Evolutionary conservation across 1,140 invertebrate genomes (phyloP).

Genomic region (Tetramorium simillimum): DNA sequence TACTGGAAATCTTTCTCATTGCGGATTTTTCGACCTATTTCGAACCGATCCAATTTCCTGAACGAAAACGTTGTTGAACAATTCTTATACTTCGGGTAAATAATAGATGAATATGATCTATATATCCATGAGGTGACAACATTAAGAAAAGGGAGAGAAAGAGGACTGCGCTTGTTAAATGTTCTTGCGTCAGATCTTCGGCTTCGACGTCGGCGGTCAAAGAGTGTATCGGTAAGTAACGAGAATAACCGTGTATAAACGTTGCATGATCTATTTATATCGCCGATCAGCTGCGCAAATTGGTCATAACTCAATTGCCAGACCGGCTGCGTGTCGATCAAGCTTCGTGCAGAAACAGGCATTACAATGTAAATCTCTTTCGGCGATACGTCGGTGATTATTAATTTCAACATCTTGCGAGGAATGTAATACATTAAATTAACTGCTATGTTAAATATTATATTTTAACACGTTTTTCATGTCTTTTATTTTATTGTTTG

Average conservation of each 20-base stretch:
- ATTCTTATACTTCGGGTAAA: neutral
- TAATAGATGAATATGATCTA: neutral
- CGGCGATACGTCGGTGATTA: neutral
- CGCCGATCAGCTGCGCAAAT: constrained; percentile 64
- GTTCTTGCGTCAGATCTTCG: neutral
- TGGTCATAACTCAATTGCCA: constrained; percentile 67
- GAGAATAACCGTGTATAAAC: constrained; percentile 64
- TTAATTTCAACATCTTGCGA: neutral
- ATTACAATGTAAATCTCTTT: neutral
- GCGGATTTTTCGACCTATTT: neutral
- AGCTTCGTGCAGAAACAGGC: neutral
- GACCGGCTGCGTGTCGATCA: neutral
- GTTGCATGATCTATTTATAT: constrained; percentile 66
- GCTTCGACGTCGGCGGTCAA: neutral
- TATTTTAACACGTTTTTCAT: neutral
- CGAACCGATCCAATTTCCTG: neutral
- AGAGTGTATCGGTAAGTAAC: constrained; percentile 24
- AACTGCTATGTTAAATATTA: neutral
- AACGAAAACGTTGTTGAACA: neutral
- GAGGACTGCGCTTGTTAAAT: neutral
- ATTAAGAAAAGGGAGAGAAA: neutral
- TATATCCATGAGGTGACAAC: neutral
- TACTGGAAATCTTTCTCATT: neutral
- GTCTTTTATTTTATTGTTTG: neutral
- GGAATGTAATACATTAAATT: neutral